A percentile compares a stretch with the other conserved stretches of the same genome.
Conservation (phyloP, 2,113 vertebrate genomes). For the Pelodiscus sinensis region DNA sequence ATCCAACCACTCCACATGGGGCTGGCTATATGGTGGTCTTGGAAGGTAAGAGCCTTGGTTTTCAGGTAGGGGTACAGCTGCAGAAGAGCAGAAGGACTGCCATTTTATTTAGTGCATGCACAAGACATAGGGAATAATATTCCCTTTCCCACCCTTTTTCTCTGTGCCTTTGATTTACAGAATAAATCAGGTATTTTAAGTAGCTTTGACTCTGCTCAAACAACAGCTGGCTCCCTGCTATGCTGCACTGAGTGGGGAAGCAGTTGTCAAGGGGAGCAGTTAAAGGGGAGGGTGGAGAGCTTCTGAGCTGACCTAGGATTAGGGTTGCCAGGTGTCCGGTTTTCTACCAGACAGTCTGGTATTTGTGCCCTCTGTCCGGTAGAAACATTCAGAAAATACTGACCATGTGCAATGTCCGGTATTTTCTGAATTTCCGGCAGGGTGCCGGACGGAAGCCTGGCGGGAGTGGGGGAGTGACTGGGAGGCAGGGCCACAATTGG, state of each 20-base stretch:
- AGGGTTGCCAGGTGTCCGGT: too few relatives aligned
- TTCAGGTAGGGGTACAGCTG: not conserved
- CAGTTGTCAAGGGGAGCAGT: not conserved
- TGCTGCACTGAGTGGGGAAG: fast-evolving
- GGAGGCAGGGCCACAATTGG: too few relatives aligned
- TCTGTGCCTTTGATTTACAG: not conserved
- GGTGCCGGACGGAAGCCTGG: too few relatives aligned
- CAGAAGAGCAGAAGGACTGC: not conserved
- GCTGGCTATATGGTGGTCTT: not conserved
- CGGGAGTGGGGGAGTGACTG: too few relatives aligned
- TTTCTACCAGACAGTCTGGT: too few relatives aligned
- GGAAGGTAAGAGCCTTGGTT: not conserved
- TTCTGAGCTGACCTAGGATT: not conserved
- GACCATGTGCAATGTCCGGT: too few relatives aligned
- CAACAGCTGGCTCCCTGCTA: fast-evolving
- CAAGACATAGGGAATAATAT: fast-evolving
- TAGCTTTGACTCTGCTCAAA: not conserved
- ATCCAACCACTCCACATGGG: not conserved
- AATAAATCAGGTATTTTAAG: fast-evolving
- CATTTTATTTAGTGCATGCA: not conserved
- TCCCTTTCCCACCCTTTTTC: not conserved
- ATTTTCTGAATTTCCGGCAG: too few relatives aligned
- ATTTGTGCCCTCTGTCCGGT: too few relatives aligned
- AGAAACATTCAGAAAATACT: too few relatives aligned
- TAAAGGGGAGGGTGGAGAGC: not conserved